A percentile compares a stretch with the other conserved stretches of the same genome.
Conservation (phyloP, 2,113 vertebrate genomes). For the Himantopus leucocephalus region DNA sequence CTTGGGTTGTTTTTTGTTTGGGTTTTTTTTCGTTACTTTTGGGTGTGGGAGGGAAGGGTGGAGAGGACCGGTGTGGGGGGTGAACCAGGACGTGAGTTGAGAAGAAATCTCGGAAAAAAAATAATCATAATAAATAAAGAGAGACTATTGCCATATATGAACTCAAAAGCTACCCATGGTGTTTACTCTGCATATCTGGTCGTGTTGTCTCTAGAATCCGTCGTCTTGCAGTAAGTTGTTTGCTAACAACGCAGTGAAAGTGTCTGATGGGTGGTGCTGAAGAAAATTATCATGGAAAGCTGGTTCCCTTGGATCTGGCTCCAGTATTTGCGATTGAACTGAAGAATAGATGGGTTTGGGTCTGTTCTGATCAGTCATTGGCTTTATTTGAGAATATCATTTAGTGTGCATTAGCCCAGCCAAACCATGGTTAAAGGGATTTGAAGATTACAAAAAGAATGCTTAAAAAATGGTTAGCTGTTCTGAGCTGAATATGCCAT, state of each 20-base stretch:
- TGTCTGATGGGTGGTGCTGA: slow-evolving; percentile 48
- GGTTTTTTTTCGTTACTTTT: slow-evolving; percentile 27
- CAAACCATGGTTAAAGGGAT: slow-evolving; percentile 35
- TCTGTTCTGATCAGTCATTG: slow-evolving; percentile 59
- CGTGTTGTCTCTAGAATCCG: slow-evolving; percentile 76
- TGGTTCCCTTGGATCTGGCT: slow-evolving; percentile 67
- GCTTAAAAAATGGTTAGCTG: not conserved
- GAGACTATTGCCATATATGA: slow-evolving; percentile 79
- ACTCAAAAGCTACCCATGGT: slow-evolving; percentile 76
- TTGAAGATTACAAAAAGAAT: not conserved
- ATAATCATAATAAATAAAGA: slow-evolving; percentile 56
- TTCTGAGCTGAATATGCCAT: slow-evolving; percentile 34
- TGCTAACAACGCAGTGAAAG: slow-evolving; percentile 61
- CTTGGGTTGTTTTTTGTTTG: slow-evolving; percentile 63
- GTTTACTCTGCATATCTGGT: slow-evolving; percentile 79
- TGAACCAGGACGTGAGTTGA: slow-evolving; percentile 58
- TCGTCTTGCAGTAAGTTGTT: slow-evolving; percentile 74
- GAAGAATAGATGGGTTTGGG: slow-evolving; percentile 17
- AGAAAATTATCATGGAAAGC: slow-evolving; percentile 49
- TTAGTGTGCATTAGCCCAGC: slow-evolving; percentile 55
- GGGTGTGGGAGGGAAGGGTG: slow-evolving; percentile 42
- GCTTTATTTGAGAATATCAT: slow-evolving; percentile 38
- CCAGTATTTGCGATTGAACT: slow-evolving; percentile 47
- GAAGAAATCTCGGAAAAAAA: slow-evolving; percentile 52
- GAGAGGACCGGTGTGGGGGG: not conserved